Evolutionary conservation across 2,888 invertebrate genomes (phyloP), one percentile per base, ranked within the genome.

Genomic region (Neocrepidodera transversa): DNA sequence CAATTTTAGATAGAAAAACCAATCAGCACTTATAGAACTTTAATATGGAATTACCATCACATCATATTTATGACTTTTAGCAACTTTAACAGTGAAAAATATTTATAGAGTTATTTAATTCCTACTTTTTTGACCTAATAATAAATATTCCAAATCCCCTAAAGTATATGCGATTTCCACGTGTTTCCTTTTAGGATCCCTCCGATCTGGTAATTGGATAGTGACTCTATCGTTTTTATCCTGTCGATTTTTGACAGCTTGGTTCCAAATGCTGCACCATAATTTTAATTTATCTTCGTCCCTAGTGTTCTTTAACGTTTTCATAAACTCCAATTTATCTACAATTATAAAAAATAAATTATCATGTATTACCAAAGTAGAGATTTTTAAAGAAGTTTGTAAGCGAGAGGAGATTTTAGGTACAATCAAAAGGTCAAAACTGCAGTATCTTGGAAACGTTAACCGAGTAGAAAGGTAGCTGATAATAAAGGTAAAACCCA

Each of bases 211-310:
- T 30, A 79, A 68, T 61, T 79, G 78, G n/a, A 79, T 76, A 0
- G 75, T 75, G 0, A 79, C 76, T 16, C 72, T 76, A 53, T 79
- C 78, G 3, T 72, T 62, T 51, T 71, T 78, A 1, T 71, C 72
- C 60, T 76, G 76, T 1, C 76, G 73, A 43, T 76, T 75, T 2
- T 68, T 71, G 54, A 74, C 70, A 2, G 78, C 78, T 63, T 78
- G 77, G 6, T 70, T 71, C 74, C 76, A 75, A 26, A 79, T 77
- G 55, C 71, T 78, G 17, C 74, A 69, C 77, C 78, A 78, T 11
- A 79, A 65, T 38, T 66, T 64, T 17, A 67, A 60, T 60, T 75
- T 76, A 62, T 76, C 76, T 0, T 70, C 65, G 38, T 73, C 74
- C 50, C 76, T 75, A 0, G 74, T 75, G 38, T 72, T 74, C 7